Evolutionary conservation across 2,888 invertebrate genomes (phyloP), one percentile per base, ranked within the genome.

Genomic region (Timandra comae): DNA sequence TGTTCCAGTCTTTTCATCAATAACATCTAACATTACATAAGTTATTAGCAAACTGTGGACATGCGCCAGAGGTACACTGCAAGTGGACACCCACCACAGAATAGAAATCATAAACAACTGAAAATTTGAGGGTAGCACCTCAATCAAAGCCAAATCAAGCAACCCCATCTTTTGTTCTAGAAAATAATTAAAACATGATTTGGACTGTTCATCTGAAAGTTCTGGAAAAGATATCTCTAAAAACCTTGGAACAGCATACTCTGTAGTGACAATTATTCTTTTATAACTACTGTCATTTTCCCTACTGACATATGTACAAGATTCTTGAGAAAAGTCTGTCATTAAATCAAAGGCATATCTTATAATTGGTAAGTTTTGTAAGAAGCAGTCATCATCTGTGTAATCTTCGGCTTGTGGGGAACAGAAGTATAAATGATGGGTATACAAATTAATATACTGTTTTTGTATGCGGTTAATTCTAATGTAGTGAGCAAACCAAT

Each of bases 331-430:
- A 40, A 74, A 86, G 34, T 81, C 77, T 20, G 75, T 85, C 1
- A 86, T 46, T 7, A 86, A 58, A 48, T 86, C 85, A 63, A 79
- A 90, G 29, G 91, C 88, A 38, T 88, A 88, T 49, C 82, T 73
- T 22, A 94, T 52, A 41, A 94, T 88, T 7, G 89, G 87, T 41
- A 91, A 58, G 16, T 88, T 86, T 33, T 89, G 85, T 4, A 85
- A 55, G 49, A 89, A 89, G 4, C 91, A 87, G 41, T 91, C 88
- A 3, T 86, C 76, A 27, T 87, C 85, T 2, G 69, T 65, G 52
- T 88, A 89, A 63, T 93, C 90, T 67, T 95, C 94, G 3, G 93
- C 88, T 77, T 93, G 93, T 0, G 91, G 90, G 29, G 86, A 86
- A 46, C 89, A 90, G 40, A 92, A 88, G 54, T 91, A 90, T 27